These are phyloP conservation scores for Xenopus laevis DNA, from an alignment of 2,113 vertebrate species.

Conservation along the genomic window DNA sequence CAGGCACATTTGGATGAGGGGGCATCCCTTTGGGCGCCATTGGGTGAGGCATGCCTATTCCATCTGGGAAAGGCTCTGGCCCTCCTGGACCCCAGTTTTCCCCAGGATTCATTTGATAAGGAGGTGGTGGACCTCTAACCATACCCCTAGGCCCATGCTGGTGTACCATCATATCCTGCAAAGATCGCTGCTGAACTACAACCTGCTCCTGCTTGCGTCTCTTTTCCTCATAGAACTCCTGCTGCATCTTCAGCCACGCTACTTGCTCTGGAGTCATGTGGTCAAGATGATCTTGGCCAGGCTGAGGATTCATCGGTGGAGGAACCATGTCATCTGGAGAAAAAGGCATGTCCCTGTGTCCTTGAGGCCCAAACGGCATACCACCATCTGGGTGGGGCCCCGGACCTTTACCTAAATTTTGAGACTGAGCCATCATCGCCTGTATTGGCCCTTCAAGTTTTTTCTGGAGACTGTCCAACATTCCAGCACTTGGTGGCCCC, in stretches of 20 bases:
- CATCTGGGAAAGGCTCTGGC: conserved; percentile 85
- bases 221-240: conserved; percentile 97
- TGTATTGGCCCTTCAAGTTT: conserved; percentile 88
- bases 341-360: conserved; percentile 92
- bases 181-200: conserved; percentile 86
- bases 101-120: conserved; percentile 89
- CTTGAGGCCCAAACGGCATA: conserved; percentile 84
- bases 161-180: conserved; percentile 96
- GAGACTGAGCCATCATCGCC: conserved; percentile 96
- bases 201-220: conserved; percentile 91
- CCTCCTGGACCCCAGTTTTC: conserved; percentile 88
- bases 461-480: conserved; percentile 79
- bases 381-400: conserved; percentile 85
- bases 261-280: conserved; percentile 98
- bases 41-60: conserved; percentile 74
- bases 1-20: conserved; percentile 73
- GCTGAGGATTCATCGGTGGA: conserved; percentile 77
- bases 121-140: conserved; percentile 89
- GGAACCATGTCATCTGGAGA: conserved; percentile 91
- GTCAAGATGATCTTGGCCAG: conserved; percentile 84
- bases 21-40: conserved; percentile 90
- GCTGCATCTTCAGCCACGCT: conserved; percentile 95
- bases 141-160: conserved; percentile 88
- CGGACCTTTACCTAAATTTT: conserved; percentile 86
- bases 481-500: conserved; percentile 70